Base-by-base conservation (phyloP, 2,888 invertebrate genomes). In the Glyphotaelius pellucidus region DNA sequence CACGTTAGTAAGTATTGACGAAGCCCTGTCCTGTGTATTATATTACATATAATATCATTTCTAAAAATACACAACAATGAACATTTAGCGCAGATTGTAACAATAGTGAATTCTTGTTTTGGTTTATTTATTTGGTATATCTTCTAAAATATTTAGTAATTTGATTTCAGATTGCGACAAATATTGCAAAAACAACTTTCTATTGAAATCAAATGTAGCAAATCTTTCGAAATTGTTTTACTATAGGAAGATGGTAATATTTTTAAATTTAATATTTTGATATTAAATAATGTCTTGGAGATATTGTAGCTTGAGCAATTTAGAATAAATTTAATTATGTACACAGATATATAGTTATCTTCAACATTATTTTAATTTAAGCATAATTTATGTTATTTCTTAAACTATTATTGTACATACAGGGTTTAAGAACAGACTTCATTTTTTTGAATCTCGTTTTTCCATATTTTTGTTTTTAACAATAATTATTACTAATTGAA, bases 341-440 rank as follows among this genome's bases (percentile, higher is more conserved):
- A n/a, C n/a, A n/a, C 67, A 67, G 7, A 67, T 19, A 5, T 19
- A 5, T n/a, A 67, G 67, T 67, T 67, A 67, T 67, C 67, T n/a
- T n/a, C 25, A 67, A 67, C 9, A 67, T 9, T 67, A 25, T 67
- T 83, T 83, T 83, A 83, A 83, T 83, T 83, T 83, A 83, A 32
- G 32, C 11, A 14, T 83, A 83, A 81, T 81, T 83, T 83, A 83
- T 83, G 32, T 83, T 83, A 83, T 83, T 83, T 83, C 32, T 67
- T 67, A 67, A 67, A 67, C 67, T 35, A 83, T 83, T 30, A 83
- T 83, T 83, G 81, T 83, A 83, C 81, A 83, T 83, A 83, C 81
- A 83, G 81, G 81, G 81, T 83, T 83, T 83, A 83, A 83, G 81
- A 83, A 83, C 32, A 31, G 81, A 83, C 81, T 83, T 31, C 32